Evolutionary conservation across 2,888 invertebrate species (phyloP).

Genomic region (Drosophila silvestris): DNA sequence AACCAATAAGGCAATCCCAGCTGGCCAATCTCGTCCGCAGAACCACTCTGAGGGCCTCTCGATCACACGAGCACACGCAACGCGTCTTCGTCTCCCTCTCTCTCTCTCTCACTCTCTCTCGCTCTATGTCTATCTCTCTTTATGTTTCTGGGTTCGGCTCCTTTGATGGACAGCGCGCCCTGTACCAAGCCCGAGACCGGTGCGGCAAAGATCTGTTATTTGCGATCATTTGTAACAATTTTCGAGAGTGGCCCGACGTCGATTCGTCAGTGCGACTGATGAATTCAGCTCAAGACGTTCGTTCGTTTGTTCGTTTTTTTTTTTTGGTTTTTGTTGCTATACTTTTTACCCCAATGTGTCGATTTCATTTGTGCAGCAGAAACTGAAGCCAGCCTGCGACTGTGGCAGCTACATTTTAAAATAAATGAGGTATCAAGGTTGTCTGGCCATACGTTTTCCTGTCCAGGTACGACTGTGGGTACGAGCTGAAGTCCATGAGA

Average conservation of each 20-base stretch:
- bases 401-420: conserved; percentile 71
- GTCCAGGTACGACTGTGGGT: conserved; percentile 48
- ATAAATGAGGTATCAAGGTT: conserved; percentile 85
- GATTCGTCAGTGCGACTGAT: conserved; percentile 64
- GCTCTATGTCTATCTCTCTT: conserved; percentile 19
- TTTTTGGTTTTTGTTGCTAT: conserved; percentile 30
- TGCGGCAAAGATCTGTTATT: conserved; percentile 85
- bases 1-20: conserved; percentile 37
- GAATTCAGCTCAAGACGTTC: conserved; percentile 49
- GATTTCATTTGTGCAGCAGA: conserved; percentile 75
- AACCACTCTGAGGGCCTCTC: conserved; percentile 38
- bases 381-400: conserved; percentile 48
- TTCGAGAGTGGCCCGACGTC: conserved; percentile 71
- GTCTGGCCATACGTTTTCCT: conserved; percentile 80
- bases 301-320: conserved; percentile 36
- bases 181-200: conserved; percentile 45
- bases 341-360: conserved; percentile 69
- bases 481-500: conserved; percentile 6
- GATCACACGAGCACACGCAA: conserved; percentile 51
- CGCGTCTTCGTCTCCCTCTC: conserved; percentile 17
- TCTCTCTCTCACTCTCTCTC: conserved; percentile 1
- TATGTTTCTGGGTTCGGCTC: conserved; percentile 69
- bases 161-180: conserved; percentile 77
- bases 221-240: conserved; percentile 86
- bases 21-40: conserved; percentile 31